These are phyloP conservation scores for Strix occidentalis DNA, from an alignment of 2,797 vertebrate genomes.

Conservation along the genomic window DNA sequence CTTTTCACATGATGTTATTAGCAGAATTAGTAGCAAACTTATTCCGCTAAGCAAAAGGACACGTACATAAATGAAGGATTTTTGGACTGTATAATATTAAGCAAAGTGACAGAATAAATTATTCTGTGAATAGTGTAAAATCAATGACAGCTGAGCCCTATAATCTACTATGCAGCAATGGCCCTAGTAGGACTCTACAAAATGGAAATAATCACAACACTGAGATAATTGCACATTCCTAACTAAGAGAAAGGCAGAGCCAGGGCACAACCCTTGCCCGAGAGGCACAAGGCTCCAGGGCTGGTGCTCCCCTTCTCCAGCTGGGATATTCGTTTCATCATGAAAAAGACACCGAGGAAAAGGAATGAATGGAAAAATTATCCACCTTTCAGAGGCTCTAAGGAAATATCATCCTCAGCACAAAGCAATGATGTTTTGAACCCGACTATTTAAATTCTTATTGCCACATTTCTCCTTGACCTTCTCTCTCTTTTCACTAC, in stretches of 20 bases:
- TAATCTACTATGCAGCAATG: not conserved
- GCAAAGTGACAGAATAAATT: not conserved
- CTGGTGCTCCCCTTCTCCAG: not conserved
- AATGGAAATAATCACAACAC: not conserved
- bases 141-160: not conserved
- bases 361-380: not conserved
- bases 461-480: not conserved
- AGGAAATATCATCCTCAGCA: not conserved
- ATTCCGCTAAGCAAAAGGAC: not conserved
- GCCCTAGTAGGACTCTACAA: not conserved
- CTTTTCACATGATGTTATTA: not conserved
- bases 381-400: not conserved
- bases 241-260: not conserved
- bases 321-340: not conserved
- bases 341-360: not conserved
- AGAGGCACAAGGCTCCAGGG: not conserved
- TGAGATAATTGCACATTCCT: not conserved
- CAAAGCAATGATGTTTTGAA: not conserved
- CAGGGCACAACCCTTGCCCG: not conserved
- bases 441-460: not conserved
- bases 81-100: not conserved
- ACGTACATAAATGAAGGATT: fast-evolving
- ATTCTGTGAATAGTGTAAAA: not conserved
- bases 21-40: not conserved
- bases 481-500: not conserved